Evolutionary conservation across 2,888 invertebrate species (phyloP), one percentile per base, ranked within the genome.

Genomic region (Apamea crenata): DNA sequence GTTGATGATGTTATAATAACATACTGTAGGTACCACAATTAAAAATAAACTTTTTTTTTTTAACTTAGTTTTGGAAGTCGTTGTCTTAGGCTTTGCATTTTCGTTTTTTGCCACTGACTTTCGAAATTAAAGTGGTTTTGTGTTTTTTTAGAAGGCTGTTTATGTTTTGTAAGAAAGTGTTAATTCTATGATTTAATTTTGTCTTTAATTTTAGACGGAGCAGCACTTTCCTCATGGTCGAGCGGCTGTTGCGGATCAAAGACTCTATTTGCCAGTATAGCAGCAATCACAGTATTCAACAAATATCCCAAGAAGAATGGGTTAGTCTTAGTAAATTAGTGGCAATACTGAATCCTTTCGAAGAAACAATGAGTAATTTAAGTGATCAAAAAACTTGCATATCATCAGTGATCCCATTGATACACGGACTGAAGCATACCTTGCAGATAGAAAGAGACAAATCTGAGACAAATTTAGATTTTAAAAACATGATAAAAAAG

Each of bases 361-460:
- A 79, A 44, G 82, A 53, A 81, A 73, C 73, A 50, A 63, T 73
- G 0, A 63, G 1, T 5, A 63, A 53, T 36, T 14, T 79, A 6
- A 53, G 53, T 14, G 44, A 72, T 10, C 16, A n/a, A 36, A 81
- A 63, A 63, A 25, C 32, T 4, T 18, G 81, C n/a, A 73, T 79
- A 53, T 79, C 79, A 18, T 81, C 79, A 36, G 79, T 79, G 53
- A 79, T 79, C 3, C 79, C 79, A 29, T 25, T 79, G 18, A 63
- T 79, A 63, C 44, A 79, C 1, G 63, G 32, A 53, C 29, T 79
- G 4, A 81, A 81, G 53, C 82, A 73, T 47, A 63, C 63, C n/a
- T 53, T 79, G 32, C 32, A 44, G 14, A 36, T 7, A 7, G 63
- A 79, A 73, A 73, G n/a, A 53, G 53, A 73, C 4, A 73, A 81